Percentiles rank a stretch among this genome's conserved stretches.
phyloP scores from a whole-genome alignment of 2,113 vertebrate genomes.

The Enhydra lutris region DNA sequence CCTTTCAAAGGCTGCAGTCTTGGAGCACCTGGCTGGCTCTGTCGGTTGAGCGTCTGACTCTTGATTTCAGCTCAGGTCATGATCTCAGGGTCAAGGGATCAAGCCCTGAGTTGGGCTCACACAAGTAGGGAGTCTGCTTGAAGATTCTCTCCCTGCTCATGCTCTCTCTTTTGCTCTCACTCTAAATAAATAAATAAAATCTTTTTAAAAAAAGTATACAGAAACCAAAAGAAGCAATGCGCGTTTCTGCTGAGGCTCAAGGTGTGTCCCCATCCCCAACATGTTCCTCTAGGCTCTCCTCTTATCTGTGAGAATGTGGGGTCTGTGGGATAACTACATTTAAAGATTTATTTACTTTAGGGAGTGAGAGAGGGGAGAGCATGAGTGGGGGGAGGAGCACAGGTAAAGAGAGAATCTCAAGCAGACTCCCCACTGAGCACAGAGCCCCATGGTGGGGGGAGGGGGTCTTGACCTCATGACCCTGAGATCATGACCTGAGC shows the following conservation, averaged over 20 bases:
- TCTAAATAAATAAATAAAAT: not conserved
- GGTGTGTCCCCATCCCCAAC: not conserved
- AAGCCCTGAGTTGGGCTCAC: not conserved
- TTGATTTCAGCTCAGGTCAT: no score
- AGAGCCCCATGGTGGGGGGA: not conserved
- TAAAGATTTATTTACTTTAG: not conserved
- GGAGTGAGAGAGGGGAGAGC: not conserved
- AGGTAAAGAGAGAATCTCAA: not conserved
- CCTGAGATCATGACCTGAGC: not conserved
- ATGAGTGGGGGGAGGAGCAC: not conserved
- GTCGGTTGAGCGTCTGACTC: not conserved
- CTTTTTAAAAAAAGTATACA: not conserved
- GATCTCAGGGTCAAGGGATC: not conserved
- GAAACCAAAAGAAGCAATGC: not conserved
- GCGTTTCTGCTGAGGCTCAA: not conserved
- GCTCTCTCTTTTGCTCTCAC: not conserved
- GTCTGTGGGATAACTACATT: not conserved
- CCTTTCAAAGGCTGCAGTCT: no score
- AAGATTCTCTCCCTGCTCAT: not conserved
- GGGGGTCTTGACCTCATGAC: not conserved
- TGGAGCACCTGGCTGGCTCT: not conserved
- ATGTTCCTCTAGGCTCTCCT: not conserved
- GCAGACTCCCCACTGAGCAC: not conserved
- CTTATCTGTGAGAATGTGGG: not conserved
- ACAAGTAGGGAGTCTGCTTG: not conserved